Evolutionary conservation across 2,797 vertebrate species (phyloP), one percentile per base, ranked within the genome.

Genomic region (Ctenochaetus hawaiiensis): DNA sequence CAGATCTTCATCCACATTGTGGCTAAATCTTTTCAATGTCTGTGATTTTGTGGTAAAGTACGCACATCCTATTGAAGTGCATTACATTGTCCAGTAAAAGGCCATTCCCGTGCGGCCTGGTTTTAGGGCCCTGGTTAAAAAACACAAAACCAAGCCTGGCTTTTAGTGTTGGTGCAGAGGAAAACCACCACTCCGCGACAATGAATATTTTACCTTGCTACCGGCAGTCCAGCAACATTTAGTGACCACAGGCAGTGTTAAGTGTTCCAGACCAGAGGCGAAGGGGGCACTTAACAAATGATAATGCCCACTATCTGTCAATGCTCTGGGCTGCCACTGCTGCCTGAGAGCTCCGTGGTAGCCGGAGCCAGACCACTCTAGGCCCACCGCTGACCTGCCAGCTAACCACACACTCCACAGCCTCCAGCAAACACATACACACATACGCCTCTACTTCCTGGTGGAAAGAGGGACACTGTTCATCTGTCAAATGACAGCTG

Each of bases 241-340:
- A 95, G 91, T 92, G 94, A 96, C 95, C 95, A 94, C 95, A 96
- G 93, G 92, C 91, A 89, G 87, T 93, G 93, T 95, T 96, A 96
- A 96, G 94, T 95, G 95, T 94, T 95, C 89, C 93, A 95, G 94
- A 93, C 95, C 94, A 94, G 91, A 94, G 93, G 91, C 93, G 65
- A 92, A 94, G 88, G 90, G 93, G 94, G 93, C 94, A 95, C 95
- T 96, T 96, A 96, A 96, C 95, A 95, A 95, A 95, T 94, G 91
- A 94, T 95, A 93, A 94, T 96, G 94, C 94, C 95, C 93, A 87
- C 91, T 92, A 93, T 93, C 91, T 91, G 83, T 92, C 93, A 89
- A 83, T 82, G 85, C 85, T 91, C 75, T 74, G 75, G 86, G 89
- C 86, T 88, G 86, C 89, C 91, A 92, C 84, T 89, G 80, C 80